Evolutionary conservation across 2,113 vertebrate species (phyloP).

Genomic region (Rhea pennata): DNA sequence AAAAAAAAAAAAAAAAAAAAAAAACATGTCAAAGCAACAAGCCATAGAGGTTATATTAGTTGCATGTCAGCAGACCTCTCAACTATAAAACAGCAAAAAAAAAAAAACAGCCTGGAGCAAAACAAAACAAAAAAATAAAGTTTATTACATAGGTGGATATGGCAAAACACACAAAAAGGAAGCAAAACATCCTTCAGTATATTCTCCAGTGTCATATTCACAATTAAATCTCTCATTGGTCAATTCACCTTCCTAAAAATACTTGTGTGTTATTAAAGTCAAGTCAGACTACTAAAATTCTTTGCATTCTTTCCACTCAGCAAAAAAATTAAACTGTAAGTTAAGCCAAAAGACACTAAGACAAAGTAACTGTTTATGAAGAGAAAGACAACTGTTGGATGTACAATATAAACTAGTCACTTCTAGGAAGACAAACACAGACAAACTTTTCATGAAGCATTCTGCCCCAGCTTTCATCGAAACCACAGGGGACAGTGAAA

Average conservation of each 20-base stretch:
- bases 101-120: background rate
- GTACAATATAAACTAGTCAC: slow-evolving; percentile 5
- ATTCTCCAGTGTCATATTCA: background rate
- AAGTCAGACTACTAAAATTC: slow-evolving; percentile 6
- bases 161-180: background rate
- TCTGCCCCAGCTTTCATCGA: background rate
- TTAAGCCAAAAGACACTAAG: slow-evolving; percentile 1
- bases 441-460: background rate
- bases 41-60: background rate
- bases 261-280: background rate
- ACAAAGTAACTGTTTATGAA: slow-evolving; percentile 52
- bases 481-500: background rate
- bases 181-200: background rate
- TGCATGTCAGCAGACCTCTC: background rate
- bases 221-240: background rate
- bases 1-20: background rate
- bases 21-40: background rate
- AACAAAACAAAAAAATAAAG: background rate
- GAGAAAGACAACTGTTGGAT: slow-evolving; percentile 35
- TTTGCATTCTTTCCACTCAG: slow-evolving; percentile 13
- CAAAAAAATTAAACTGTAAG: background rate
- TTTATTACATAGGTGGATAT: background rate
- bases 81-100: background rate
- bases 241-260: background rate
- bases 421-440: slow-evolving; percentile 29